Base-by-base conservation (phyloP, 1,140 invertebrate species). In the Ostrea denselamellosa region DNA sequence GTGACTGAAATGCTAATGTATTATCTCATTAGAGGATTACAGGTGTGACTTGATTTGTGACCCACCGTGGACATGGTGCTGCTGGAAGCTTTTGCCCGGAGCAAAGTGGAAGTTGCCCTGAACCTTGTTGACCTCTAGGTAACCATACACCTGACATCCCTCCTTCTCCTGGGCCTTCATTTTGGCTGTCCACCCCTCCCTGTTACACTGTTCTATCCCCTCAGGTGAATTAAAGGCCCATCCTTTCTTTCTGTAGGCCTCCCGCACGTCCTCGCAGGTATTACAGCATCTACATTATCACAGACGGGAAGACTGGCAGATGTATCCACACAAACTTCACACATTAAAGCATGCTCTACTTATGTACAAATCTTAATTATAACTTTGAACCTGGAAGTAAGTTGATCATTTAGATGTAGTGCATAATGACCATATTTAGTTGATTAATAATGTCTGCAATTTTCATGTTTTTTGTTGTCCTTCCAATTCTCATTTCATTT, bases 41-140 rank as follows among this genome's bases (percentile, higher is more conserved):
- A n/a, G n/a, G n/a, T n/a, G n/a, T 44, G 34, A 44, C 34, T 44
- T 44, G 5, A 44, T 44, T 28, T 2, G 71, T 52, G 71, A 88
- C 92, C 90, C 91, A 95, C 95, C 96, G 96, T 99, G 98, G 84
- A 98, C 97, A 95, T 99, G 98, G 94, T 98, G 97, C 22, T 98
- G 97, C 56, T 97, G 97, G 95, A 98, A 99, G 95, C 98, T 98
- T 94, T 97, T 97, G 58, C 99, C 98, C 62, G 98, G 98, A 83
- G 98, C 98, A 94, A 99, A 97, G 94, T 99, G 99, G 93, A 99
- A 99, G 95, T 98, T 99, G 85, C 99, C 99, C 88, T 97, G 97
- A 91, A 98, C 98, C 95, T 98, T 96, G 93, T 99, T 99, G 2
- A 99, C 98, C 96, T 98, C 97, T 95, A 99, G 96, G 92, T 97